Conservation (phyloP, 1,140 invertebrate species). For the Lasaia peninsularis region DNA sequence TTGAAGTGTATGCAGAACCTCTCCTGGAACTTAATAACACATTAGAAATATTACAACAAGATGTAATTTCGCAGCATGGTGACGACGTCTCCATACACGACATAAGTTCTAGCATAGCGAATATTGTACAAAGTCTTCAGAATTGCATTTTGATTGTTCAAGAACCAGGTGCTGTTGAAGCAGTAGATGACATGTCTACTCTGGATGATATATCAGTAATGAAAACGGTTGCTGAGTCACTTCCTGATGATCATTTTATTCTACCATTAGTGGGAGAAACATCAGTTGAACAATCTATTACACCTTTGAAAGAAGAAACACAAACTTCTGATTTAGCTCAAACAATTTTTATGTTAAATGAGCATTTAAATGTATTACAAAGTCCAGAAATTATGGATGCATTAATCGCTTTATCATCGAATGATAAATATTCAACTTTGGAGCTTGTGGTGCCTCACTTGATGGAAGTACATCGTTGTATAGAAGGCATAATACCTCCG, state of each 20-base stretch:
- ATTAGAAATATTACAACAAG: conserved; percentile 71
- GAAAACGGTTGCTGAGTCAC: conserved; percentile 74
- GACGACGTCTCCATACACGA: conserved; percentile 43
- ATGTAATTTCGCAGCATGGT: conserved; percentile 60
- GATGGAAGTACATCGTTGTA: conserved; percentile 53
- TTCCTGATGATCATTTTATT: conserved; percentile 40
- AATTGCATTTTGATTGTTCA: conserved; percentile 77
- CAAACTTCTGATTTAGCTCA: conserved; percentile 30
- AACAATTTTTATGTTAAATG: conserved; percentile 44
- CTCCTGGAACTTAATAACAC: conserved; percentile 72
- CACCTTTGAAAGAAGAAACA: conserved; percentile 2
- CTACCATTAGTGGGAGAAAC: conserved; percentile 35
- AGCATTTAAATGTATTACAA: conserved; percentile 53
- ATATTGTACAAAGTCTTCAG: conserved; percentile 75
- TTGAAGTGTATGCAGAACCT: conserved; percentile 73
- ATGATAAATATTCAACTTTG: conserved; percentile 46
- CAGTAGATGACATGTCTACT: conserved; percentile 71
- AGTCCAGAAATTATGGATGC: conserved; percentile 49
- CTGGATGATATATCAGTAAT: conserved; percentile 78
- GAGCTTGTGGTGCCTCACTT: conserved; percentile 53
- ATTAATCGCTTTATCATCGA: conserved; percentile 49
- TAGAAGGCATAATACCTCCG: conserved; percentile 57
- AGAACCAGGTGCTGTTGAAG: conserved; percentile 63
- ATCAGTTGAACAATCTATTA: conserved; percentile 31
- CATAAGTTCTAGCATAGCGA: conserved; percentile 60